Base-by-base conservation (phyloP, 2,113 vertebrate genomes). In the Aptenodytes patagonicus region DNA sequence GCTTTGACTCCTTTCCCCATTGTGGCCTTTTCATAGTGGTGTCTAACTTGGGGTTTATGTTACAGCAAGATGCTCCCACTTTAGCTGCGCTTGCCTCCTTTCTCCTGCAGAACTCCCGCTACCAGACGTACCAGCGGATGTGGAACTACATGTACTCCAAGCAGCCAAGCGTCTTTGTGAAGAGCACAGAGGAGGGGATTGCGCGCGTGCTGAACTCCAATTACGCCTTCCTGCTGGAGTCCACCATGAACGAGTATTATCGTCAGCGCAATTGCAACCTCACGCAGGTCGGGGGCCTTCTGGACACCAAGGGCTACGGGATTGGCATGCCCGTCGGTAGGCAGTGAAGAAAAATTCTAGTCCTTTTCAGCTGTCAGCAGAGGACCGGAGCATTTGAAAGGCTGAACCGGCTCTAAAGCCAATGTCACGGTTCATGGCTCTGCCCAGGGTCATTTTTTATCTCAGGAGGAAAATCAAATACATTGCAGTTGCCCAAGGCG, bases 111-210 rank as follows among this genome's bases (percentile, higher is more conserved):
- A 99, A 99, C 96, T 99, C 99, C 34, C 99, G 99, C 78, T 99
- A 99, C 97, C 99, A 99, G 98, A 99, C 99, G 5, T 99, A 99
- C 98, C 99, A 99, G 95, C 98, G 99, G 57, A 99, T 99, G 99
- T 99, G 99, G 99, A 99, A 99, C 96, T 99, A 99, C 98, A 99
- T 99, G 99, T 99, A 99, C 96, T 99, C 99, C 52, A 99, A 99
- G 97, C 99, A 99, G 98, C 99, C 99, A 4, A 99, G 99, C 3
- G 99, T 99, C 93, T 99, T 99, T 28, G 99, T 99, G 94, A 99
- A 99, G 98, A 99, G 99, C 98, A 99, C 99, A 1, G 99, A 99
- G 97, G 99, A 99, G 88, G 99, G 99, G 36, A 99, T 99, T 9
- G 99, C 99, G 4, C 98, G 99, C 2, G 99, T 99, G 94, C 98